phyloP scores from a whole-genome alignment of 2,797 vertebrate genomes.

The Columba guinea region DNA sequence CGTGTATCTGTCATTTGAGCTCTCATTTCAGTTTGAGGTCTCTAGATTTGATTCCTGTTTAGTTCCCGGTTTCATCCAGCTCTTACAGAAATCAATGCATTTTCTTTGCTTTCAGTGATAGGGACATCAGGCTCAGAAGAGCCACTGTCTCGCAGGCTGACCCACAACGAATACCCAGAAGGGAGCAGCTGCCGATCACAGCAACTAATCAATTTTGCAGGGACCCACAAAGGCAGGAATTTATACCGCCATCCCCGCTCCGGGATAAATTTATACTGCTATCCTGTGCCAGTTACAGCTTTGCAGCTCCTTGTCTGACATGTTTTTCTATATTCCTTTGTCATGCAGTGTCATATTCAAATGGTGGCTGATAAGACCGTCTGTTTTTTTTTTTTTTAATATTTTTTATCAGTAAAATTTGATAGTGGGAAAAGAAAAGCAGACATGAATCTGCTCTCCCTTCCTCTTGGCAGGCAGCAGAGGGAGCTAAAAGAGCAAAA shows the following conservation, averaged over 20 bases:
- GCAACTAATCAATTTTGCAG: background rate
- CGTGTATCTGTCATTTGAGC: background rate
- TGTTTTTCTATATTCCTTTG: background rate
- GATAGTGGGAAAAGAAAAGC: background rate
- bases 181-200: background rate
- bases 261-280: background rate
- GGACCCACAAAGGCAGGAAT: background rate
- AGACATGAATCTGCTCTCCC: background rate
- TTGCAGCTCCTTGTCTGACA: background rate
- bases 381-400: background rate
- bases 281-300: background rate
- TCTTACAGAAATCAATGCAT: background rate
- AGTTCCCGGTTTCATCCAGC: background rate
- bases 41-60: background rate
- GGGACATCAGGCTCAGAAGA: background rate
- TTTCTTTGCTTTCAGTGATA: background rate
- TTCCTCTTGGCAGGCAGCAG: background rate
- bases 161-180: background rate
- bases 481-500: slow-evolving; percentile 40
- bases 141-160: fast-evolving
- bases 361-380: background rate
- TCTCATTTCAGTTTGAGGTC: background rate
- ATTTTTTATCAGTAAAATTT: background rate
- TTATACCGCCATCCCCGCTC: background rate
- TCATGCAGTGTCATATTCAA: background rate